A percentile compares a stretch with the other conserved stretches of the same genome.
Evolutionary conservation across 2,113 vertebrate genomes (phyloP).

Genomic region (Tretioscincus oriximinensis): DNA sequence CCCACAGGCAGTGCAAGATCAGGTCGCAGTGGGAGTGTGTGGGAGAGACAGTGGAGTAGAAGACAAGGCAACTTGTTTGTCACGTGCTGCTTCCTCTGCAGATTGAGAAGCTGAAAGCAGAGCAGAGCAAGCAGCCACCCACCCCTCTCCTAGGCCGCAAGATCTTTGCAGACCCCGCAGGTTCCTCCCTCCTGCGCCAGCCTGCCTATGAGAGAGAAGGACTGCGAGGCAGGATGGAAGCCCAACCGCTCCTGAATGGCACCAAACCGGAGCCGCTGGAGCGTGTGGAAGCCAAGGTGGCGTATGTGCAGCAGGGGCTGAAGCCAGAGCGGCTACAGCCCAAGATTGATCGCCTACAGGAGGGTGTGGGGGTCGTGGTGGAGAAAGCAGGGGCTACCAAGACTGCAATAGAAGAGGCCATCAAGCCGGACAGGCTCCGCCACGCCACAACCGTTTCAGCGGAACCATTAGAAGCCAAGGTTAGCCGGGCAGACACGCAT

Average conservation of each 20-base stretch:
- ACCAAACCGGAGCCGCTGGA: slow-evolving; percentile 55
- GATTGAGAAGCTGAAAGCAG: slow-evolving; percentile 90
- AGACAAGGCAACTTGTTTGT: background rate
- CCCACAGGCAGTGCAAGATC: too few species aligned
- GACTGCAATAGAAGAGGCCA: slow-evolving; percentile 64
- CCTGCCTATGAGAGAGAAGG: slow-evolving; percentile 78
- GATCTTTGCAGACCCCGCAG: slow-evolving; percentile 31
- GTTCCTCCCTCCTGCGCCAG: slow-evolving; percentile 76
- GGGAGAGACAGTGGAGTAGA: background rate
- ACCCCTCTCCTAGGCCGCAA: slow-evolving; percentile 81
- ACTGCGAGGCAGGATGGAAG: slow-evolving; percentile 63
- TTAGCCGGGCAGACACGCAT: slow-evolving; percentile 71
- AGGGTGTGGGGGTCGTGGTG: slow-evolving; percentile 61
- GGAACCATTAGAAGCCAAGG: slow-evolving; percentile 58
- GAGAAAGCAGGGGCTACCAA: slow-evolving; percentile 51
- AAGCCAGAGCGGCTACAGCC: slow-evolving; percentile 78
- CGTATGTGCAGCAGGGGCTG: slow-evolving; percentile 85
- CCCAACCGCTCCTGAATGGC: slow-evolving; percentile 73
- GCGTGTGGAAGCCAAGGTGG: slow-evolving; percentile 67
- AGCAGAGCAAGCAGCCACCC: slow-evolving; percentile 87
- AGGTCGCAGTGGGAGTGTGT: background rate
- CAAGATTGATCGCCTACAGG: slow-evolving; percentile 74
- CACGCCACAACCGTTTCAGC: background rate
- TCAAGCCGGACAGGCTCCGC: slow-evolving; percentile 25
- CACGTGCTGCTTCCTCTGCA: slow-evolving; percentile 41